A percentile compares a stretch with the other conserved stretches of the same genome.
Conservation (phyloP, 2,888 invertebrate species). For the Dryocosmus kuriphilus region DNA sequence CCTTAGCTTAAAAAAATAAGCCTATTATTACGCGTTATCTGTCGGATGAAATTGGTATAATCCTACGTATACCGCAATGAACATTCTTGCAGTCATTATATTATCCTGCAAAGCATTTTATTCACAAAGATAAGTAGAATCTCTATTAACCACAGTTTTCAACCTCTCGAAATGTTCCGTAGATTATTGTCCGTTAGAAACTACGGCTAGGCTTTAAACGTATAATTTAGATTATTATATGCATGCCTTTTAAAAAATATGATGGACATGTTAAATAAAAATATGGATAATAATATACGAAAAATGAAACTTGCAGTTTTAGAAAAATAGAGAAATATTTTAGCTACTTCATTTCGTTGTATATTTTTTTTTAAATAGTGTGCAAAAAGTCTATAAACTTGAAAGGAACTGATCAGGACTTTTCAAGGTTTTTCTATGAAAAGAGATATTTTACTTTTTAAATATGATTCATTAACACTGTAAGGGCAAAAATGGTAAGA, state of each 20-base stretch:
- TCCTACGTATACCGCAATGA: conserved; percentile 5
- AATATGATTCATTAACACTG: too few relatives aligned
- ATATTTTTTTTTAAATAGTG: neutral
- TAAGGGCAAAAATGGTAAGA: too few relatives aligned
- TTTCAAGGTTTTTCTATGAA: too few relatives aligned
- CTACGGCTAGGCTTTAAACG: neutral
- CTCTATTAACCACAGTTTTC: conserved; percentile 20
- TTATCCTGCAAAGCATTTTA: conserved; percentile 29
- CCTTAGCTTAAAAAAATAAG: neutral
- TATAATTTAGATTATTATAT: conserved; percentile 24
- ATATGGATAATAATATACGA: neutral
- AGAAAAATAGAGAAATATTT: neutral
- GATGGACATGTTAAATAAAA: neutral
- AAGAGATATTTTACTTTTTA: too few relatives aligned
- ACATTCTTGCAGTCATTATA: conserved; percentile 22
- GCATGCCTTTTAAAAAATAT: conserved; percentile 1
- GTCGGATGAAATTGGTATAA: neutral
- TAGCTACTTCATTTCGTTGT: neutral
- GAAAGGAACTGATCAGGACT: too few relatives aligned
- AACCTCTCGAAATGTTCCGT: conserved; percentile 3
- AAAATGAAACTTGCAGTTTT: neutral
- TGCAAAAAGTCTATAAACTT: too few relatives aligned
- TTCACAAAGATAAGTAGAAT: conserved; percentile 20
- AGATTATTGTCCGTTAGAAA: conserved; percentile 26
- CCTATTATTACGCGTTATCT: neutral